These are phyloP conservation scores for Eupelmus urozonus DNA, from an alignment of 2,888 invertebrate species.

Conservation along the genomic window DNA sequence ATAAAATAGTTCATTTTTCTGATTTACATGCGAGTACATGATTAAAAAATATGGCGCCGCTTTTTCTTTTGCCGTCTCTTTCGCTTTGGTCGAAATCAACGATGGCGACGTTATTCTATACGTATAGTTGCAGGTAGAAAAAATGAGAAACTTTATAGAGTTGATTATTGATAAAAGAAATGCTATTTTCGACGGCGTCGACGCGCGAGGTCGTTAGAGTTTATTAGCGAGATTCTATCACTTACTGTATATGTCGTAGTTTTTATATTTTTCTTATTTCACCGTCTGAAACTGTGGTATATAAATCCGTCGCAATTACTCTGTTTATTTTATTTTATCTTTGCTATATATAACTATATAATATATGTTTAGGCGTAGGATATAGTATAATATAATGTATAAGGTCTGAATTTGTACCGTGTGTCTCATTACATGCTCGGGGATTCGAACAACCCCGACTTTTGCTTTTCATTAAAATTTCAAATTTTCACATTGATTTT, in stretches of 20 bases:
- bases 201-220: conserved; percentile 60
- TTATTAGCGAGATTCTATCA: conserved; percentile 53
- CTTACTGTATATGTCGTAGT: conserved; percentile 8
- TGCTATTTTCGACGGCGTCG: conserved; percentile 41
- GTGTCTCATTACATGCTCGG: conserved; percentile 65
- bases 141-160: no score
- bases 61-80: no score
- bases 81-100: no score
- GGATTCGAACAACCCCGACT: conserved; percentile 60
- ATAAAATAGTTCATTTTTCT: conserved; percentile 51
- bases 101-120: conserved; percentile 52
- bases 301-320: conserved; percentile 27
- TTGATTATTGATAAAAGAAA: no score
- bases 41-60: conserved; percentile 56
- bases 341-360: conserved; percentile 46
- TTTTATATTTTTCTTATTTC: conserved; percentile 19
- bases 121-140: not conserved
- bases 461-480: no score
- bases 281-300: conserved; percentile 39
- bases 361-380: conserved; percentile 57
- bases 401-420: conserved; percentile 76
- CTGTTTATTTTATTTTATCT: conserved; percentile 18
- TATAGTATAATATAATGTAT: conserved; percentile 55
- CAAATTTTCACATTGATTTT: no score
- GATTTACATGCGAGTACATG: conserved; percentile 61